Percentiles rank a stretch among this genome's conserved stretches.
phyloP scores from a whole-genome alignment of 1,140 invertebrate genomes.

The Habropoda laboriosa region DNA sequence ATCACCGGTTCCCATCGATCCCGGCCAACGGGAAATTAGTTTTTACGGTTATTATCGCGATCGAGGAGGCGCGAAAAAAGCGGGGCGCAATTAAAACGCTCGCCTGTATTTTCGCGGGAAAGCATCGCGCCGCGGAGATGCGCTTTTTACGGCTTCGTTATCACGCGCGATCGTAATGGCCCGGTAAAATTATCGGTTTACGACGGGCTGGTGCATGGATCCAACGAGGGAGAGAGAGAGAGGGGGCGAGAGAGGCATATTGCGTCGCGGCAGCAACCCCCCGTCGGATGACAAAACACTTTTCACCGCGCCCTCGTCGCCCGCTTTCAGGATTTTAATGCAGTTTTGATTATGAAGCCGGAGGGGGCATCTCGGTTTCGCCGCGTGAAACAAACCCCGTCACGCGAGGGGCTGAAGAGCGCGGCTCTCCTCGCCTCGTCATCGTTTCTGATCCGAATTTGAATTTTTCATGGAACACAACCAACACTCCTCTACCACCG shows the following conservation, averaged over 20 bases:
- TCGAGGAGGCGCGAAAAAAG: neutral
- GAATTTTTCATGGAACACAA: slow-evolving; percentile 44
- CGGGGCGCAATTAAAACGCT: slow-evolving; percentile 16
- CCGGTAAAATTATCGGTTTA: slow-evolving; percentile 43
- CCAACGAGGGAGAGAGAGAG: slow-evolving; percentile 3
- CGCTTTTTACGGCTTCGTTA: slow-evolving; percentile 32
- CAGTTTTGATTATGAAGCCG: slow-evolving; percentile 69
- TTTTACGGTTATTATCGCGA: slow-evolving; percentile 8
- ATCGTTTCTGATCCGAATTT: slow-evolving; percentile 40
- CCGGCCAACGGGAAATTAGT: neutral
- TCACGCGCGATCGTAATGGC: slow-evolving; percentile 36
- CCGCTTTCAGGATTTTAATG: slow-evolving; percentile 72
- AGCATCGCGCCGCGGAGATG: neutral
- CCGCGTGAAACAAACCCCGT: slow-evolving; percentile 47
- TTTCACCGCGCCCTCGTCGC: slow-evolving; percentile 61
- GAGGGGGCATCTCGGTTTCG: slow-evolving; percentile 32
- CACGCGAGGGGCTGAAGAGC: slow-evolving; percentile 25
- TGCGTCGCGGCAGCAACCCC: slow-evolving; percentile 52
- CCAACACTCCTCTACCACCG: no score
- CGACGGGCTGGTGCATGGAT: slow-evolving; percentile 9
- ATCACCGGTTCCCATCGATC: neutral
- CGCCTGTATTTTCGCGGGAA: slow-evolving; percentile 13
- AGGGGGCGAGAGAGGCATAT: slow-evolving; percentile 64
- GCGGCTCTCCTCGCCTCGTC: slow-evolving; percentile 24
- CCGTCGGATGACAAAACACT: slow-evolving; percentile 70